Evolutionary conservation across 2,888 invertebrate species (phyloP).

Genomic region (Tyria jacobaeae): DNA sequence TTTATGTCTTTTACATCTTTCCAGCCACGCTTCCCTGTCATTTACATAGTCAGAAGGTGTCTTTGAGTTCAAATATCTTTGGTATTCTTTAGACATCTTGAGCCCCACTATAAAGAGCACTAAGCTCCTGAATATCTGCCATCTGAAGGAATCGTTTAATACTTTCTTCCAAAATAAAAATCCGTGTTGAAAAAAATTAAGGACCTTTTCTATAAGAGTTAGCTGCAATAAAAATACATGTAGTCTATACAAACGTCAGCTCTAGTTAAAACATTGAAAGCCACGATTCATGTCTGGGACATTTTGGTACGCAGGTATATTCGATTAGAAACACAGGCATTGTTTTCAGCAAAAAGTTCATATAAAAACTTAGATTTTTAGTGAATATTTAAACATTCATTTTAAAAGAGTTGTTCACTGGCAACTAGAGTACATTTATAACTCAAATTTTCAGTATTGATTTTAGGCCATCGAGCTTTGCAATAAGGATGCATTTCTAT

Average conservation of each 20-base stretch:
- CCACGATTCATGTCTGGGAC: not conserved
- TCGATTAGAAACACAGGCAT: not conserved
- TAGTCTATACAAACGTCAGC: not conserved
- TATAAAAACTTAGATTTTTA: not conserved
- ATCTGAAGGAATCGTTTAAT: conserved; percentile 51
- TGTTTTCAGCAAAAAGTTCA: not conserved
- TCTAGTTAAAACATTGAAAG: not conserved
- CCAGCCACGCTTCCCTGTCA: conserved; percentile 1
- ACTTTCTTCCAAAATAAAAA: conserved; percentile 48
- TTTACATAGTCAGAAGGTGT: not conserved
- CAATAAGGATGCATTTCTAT: not conserved
- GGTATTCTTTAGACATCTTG: conserved; percentile 63
- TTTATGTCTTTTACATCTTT: conserved; percentile 4
- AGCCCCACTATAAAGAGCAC: conserved; percentile 61
- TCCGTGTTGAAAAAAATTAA: not conserved
- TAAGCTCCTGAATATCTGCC: conserved; percentile 62
- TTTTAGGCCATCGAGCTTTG: not conserved
- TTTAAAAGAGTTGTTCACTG: not conserved
- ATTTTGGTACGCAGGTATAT: not conserved
- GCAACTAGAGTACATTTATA: too few relatives aligned
- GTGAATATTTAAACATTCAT: too few relatives aligned
- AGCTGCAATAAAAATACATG: not conserved
- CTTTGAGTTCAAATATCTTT: conserved; percentile 43
- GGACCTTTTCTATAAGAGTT: not conserved
- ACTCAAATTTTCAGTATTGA: not conserved